Conservation (phyloP, 2,113 vertebrate genomes). For the Calcarius ornatus region DNA sequence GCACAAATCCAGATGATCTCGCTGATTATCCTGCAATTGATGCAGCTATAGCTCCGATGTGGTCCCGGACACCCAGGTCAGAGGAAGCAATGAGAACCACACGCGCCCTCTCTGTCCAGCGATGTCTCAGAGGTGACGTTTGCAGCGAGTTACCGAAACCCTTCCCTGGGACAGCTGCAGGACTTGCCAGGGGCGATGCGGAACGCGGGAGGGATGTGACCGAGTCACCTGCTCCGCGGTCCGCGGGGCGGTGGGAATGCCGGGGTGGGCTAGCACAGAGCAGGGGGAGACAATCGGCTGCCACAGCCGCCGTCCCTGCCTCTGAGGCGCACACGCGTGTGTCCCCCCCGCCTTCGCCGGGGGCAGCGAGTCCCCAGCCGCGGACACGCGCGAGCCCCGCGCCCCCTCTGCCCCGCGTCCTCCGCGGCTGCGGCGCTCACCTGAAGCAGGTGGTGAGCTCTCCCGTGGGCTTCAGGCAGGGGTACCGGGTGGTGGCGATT, state of each 20-base stretch:
- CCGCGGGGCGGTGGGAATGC: fast-evolving
- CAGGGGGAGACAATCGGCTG: not conserved
- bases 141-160: not conserved
- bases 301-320: not conserved
- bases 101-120: not conserved
- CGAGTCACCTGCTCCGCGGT: not conserved
- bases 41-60: not conserved
- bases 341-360: not conserved
- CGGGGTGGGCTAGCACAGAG: not conserved
- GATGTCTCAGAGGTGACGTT: not conserved
- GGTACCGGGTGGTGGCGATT: conserved; percentile 87
- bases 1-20: not conserved
- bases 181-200: not conserved
- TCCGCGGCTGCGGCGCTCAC: conserved; percentile 63
- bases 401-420: too few relatives aligned
- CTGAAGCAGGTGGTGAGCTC: conserved; percentile 92
- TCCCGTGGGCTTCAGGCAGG: conserved; percentile 86
- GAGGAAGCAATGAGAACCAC: not conserved
- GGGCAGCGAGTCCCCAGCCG: not conserved
- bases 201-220: not conserved
- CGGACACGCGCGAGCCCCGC: not conserved
- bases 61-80: not conserved
- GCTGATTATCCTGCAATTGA: not conserved
- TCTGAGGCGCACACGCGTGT: not conserved
- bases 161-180: not conserved